Conservation (phyloP, 2,113 vertebrate genomes). For the Indicator maculatus region DNA sequence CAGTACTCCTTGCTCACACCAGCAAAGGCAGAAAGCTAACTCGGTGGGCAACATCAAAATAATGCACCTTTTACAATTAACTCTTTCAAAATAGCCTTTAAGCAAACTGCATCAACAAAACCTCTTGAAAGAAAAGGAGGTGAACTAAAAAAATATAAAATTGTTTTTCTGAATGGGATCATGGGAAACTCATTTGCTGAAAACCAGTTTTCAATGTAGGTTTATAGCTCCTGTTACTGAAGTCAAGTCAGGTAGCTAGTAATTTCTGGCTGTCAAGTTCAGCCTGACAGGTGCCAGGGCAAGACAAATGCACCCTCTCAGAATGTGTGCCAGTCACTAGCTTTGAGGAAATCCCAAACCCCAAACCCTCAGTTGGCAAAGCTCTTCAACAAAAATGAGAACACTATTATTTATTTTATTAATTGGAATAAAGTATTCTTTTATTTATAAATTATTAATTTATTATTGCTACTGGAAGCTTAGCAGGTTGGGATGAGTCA, state of each 20-base stretch:
- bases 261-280: neutral
- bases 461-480: neutral
- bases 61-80: neutral
- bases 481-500: neutral
- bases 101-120: neutral
- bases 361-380: neutral
- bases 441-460: neutral
- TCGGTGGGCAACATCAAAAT: neutral
- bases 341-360: neutral
- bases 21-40: neutral
- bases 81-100: neutral
- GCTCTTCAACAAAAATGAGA: neutral
- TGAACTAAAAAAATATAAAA: neutral
- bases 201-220: neutral
- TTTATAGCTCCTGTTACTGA: neutral
- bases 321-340: neutral
- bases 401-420: neutral
- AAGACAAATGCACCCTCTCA: neutral
- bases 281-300: neutral
- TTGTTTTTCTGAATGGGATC: neutral
- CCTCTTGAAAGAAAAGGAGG: neutral
- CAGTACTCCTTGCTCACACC: neutral
- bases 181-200: neutral
- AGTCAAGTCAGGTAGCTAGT: neutral
- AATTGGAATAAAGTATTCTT: neutral